Percentiles rank a stretch among this genome's conserved stretches.
Evolutionary conservation across 1,140 invertebrate species (phyloP).

Genomic region (Thaumatotibia leucotreta): DNA sequence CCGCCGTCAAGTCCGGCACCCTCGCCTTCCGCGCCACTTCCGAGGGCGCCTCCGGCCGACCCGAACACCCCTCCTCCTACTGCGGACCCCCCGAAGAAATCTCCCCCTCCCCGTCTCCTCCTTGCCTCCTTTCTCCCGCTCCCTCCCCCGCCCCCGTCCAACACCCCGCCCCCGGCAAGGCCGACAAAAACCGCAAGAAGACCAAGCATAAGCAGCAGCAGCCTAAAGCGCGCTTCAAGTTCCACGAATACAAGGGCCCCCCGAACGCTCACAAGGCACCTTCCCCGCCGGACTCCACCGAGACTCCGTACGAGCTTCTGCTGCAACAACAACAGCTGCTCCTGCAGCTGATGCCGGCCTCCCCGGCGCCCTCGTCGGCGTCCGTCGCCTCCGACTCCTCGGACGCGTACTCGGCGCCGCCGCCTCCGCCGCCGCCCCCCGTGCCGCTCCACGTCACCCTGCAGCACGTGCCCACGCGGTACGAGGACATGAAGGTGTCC

Average conservation of each 20-base stretch:
- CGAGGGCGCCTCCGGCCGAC: conserved; percentile 89
- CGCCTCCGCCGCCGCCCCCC: conserved; percentile 59
- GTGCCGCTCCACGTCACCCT: conserved; percentile 56
- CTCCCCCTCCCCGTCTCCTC: conserved; percentile 79
- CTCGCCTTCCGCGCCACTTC: conserved; percentile 95
- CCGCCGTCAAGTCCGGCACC: conserved; percentile 94
- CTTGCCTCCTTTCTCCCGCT: conserved; percentile 82
- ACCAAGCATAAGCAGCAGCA: conserved; percentile 91
- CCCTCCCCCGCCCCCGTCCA: conserved; percentile 81
- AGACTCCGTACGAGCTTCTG: conserved; percentile 94
- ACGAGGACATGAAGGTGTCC: conserved; percentile 98
- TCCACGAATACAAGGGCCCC: conserved; percentile 98
- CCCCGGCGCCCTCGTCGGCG: conserved; percentile 66
- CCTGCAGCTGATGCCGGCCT: conserved; percentile 88
- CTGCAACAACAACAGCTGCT: conserved; percentile 96
- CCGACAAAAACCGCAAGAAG: conserved; percentile 91
- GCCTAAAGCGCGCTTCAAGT: conserved; percentile 95
- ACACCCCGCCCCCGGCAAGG: conserved; percentile 80
- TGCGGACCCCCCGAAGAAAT: conserved; percentile 93
- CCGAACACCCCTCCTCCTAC: conserved; percentile 89
- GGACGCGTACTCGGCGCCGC: conserved; percentile 59
- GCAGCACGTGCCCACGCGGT: conserved; percentile 80
- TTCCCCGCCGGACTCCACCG: conserved; percentile 73
- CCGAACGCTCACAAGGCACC: conserved; percentile 90
- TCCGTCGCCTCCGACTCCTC: conserved; percentile 76